Percentiles rank a stretch among this genome's conserved stretches.
These are phyloP conservation scores for Galeopterus variegatus DNA, from an alignment of 2,113 vertebrate species.

Conservation along the genomic window DNA sequence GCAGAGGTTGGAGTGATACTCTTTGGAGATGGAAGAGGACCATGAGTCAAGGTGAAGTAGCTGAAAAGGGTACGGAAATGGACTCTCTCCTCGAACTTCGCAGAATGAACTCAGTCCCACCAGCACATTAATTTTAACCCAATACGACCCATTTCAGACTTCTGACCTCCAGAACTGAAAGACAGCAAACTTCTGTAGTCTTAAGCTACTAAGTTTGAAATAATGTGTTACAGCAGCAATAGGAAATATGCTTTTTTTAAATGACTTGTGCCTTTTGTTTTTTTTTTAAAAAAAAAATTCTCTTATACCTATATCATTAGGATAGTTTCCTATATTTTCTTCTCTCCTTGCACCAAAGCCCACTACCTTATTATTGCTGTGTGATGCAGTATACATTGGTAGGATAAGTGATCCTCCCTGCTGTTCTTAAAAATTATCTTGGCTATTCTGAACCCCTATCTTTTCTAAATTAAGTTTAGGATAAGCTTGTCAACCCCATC, in stretches of 20 bases:
- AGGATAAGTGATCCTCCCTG: not conserved
- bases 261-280: not conserved
- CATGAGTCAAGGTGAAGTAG: not conserved
- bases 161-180: too few species aligned
- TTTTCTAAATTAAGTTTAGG: conserved; percentile 25
- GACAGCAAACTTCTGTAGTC: not conserved
- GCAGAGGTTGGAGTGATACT: not conserved
- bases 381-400: not conserved
- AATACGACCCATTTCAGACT: too few species aligned
- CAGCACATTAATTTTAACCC: too few species aligned
- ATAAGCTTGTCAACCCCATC: not conserved
- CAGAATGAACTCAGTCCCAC: too few species aligned
- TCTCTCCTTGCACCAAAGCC: not conserved
- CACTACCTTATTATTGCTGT: not conserved
- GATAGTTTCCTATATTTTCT: not conserved
- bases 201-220: not conserved
- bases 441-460: not conserved
- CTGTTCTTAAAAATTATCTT: conserved; percentile 33
- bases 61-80: too few species aligned
- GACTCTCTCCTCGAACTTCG: too few species aligned
- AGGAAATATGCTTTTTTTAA: not conserved
- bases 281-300: not conserved
- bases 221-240: not conserved
- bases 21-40: not conserved
- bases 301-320: not conserved